Evolutionary conservation across 2,797 vertebrate species (phyloP), one percentile per base, ranked within the genome.

Genomic region (Silurus lanzhouensis): DNA sequence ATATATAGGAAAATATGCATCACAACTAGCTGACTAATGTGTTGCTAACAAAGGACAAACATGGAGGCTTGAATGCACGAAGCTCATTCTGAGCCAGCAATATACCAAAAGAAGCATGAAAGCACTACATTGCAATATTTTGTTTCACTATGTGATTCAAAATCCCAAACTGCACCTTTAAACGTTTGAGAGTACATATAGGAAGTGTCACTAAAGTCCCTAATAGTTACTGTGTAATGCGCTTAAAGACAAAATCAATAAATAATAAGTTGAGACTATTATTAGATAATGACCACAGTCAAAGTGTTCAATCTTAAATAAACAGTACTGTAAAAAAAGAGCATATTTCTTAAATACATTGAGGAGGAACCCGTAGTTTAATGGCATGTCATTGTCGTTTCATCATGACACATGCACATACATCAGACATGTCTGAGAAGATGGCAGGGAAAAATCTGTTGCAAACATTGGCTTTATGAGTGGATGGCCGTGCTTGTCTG

Each of bases 341-440:
- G n/a, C 44, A 58, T 58, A 31, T 19, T 31, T 27, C 6, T 17
- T n/a, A 63, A 4, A 76, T 6, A 3, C 25, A 68, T 3, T 60
- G 27, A 38, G 10, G 2, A 79, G 10, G 1, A 68, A 8, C 67
- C 7, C 67, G 46, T 6, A 70, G 61, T 72, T 63, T 74, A 22
- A 46, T 10, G 79, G 70, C 52, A 58, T 82, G 61, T 77, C n/a
- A 70, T 63, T 82, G 72, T 44, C 38, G 1, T 20, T 57, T 44
- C 20, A 17, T 38, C 75, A 14, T 86, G 55, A 78, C 75, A 88
- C 13, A 58, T 48, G 15, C 63, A 63, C 46, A 82, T 61, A 74
- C 25, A 31, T 83, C 52, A 80, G n/a, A 44, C 14, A 31, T 67
- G 52, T 4, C 64, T 14, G 20, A 19, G 77, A 58, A 44, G 0